These are phyloP conservation scores for Sorex fumeus DNA, from an alignment of 2,113 vertebrate genomes.

Conservation along the genomic window DNA sequence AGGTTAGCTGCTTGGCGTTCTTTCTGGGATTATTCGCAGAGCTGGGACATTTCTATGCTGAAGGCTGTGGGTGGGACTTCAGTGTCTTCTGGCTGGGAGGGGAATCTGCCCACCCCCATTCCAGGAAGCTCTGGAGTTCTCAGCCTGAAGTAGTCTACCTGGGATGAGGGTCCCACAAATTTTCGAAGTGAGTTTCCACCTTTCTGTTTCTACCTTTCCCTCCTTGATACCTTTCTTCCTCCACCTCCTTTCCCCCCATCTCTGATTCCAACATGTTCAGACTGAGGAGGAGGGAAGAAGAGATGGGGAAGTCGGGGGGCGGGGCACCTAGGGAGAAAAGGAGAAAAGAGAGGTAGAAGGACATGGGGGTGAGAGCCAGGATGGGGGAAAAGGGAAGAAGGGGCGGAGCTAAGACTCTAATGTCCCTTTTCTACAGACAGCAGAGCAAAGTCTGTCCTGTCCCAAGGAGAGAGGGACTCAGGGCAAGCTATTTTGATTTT, in stretches of 20 bases:
- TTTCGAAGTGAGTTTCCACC: neutral
- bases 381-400: neutral
- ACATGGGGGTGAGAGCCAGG: neutral
- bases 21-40: too few species aligned
- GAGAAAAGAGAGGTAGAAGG: neutral
- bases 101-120: too few species aligned
- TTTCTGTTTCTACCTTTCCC: neutral
- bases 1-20: too few species aligned
- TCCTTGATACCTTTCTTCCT: too few species aligned
- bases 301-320: fast-evolving
- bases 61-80: too few species aligned
- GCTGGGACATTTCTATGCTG: too few species aligned
- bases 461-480: neutral
- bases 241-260: too few species aligned
- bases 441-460: neutral
- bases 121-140: too few species aligned
- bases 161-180: neutral
- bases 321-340: neutral
- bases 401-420: too few species aligned
- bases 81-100: too few species aligned
- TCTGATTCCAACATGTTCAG: neutral
- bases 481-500: neutral
- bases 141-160: too few species aligned
- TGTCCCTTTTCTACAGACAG: neutral
- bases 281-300: neutral